phyloP scores from a whole-genome alignment of 2,797 vertebrate species.

The Triplophysa bombifrons region DNA sequence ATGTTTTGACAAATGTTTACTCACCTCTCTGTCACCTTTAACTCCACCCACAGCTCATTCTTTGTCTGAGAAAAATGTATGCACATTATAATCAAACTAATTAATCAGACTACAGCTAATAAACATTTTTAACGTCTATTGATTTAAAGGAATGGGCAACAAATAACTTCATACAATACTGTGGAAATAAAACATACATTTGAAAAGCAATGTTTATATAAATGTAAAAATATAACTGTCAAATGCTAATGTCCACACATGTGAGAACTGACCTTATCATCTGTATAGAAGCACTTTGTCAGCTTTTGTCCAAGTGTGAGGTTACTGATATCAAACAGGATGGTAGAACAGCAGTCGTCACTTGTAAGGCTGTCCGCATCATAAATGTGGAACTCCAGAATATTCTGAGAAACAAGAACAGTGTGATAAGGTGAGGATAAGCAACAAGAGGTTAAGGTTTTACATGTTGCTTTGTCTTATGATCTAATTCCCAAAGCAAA shows the following conservation, averaged over 20 bases:
- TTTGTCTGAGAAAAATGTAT: constrained; percentile 61
- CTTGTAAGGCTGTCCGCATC: constrained; percentile 75
- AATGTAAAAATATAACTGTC: no score
- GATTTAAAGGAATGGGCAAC: not conserved
- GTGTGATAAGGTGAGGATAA: not conserved
- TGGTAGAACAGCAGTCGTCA: constrained; percentile 74
- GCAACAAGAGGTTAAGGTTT: not conserved
- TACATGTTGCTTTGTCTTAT: not conserved
- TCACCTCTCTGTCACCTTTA: constrained; percentile 80
- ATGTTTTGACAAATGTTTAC: constrained; percentile 41
- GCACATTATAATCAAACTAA: not conserved
- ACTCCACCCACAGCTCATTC: constrained; percentile 78
- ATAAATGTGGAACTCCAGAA: constrained; percentile 79
- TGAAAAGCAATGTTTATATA: no score
- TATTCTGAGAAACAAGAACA: constrained; percentile 70
- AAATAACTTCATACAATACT: no score
- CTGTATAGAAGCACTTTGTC: constrained; percentile 73
- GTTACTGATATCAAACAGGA: constrained; percentile 79
- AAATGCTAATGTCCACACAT: not conserved
- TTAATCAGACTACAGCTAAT: not conserved
- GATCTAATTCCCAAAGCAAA: not conserved
- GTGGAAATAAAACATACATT: not conserved
- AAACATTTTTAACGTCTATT: not conserved
- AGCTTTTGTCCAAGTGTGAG: constrained; percentile 71
- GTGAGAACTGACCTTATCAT: constrained; percentile 64